These are phyloP conservation scores for Falco rusticolus DNA, from an alignment of 2,797 vertebrate species.

Conservation along the genomic window DNA sequence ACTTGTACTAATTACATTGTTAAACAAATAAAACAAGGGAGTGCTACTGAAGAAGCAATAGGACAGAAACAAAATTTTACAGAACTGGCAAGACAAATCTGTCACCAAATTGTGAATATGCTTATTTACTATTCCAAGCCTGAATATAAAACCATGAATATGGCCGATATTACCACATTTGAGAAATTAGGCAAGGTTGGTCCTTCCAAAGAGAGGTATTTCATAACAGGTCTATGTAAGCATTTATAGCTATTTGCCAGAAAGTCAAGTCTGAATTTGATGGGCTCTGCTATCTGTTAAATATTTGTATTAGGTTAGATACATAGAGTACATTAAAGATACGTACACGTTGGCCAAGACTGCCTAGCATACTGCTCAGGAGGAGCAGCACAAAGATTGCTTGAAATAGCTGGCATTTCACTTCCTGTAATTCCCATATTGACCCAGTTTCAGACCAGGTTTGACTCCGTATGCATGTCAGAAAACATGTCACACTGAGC, in stretches of 20 bases:
- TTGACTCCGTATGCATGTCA: neutral
- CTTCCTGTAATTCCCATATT: neutral
- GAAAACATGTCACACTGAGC: neutral
- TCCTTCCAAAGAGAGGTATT: neutral
- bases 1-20: neutral
- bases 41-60: neutral
- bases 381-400: neutral
- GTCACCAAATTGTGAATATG: neutral
- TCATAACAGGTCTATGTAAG: neutral
- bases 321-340: neutral
- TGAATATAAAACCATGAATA: neutral
- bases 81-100: slow-evolving; percentile 55
- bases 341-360: neutral
- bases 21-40: neutral
- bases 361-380: neutral
- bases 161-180: neutral
- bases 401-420: neutral
- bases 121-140: neutral
- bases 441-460: neutral
- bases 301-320: neutral
- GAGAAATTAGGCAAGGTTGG: neutral
- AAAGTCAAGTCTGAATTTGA: neutral
- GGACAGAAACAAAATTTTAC: neutral
- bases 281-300: neutral
- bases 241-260: neutral